Percentiles rank a stretch among this genome's conserved stretches.
These are phyloP conservation scores for Lutjanus campechanus DNA, from an alignment of 2,797 vertebrate species.

Conservation along the genomic window DNA sequence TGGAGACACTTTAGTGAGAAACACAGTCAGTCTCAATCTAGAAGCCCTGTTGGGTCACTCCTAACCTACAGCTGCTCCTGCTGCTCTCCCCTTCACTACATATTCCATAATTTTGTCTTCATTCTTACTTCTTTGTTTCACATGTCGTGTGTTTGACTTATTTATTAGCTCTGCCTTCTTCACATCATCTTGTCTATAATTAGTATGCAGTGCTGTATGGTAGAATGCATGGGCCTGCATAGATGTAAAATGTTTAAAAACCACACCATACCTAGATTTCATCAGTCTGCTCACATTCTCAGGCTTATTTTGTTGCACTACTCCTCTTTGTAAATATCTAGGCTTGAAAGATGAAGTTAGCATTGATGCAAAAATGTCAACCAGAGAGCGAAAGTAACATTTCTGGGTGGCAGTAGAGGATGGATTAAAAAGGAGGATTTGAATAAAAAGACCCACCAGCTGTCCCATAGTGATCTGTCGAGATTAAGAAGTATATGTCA, in stretches of 20 bases:
- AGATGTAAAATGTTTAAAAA: conserved; percentile 22
- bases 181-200: conserved; percentile 42
- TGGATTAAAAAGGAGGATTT: conserved; percentile 43
- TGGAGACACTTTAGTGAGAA: conserved; percentile 17
- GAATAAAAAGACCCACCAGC: conserved; percentile 44
- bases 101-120: not conserved
- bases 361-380: conserved; percentile 58
- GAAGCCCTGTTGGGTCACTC: conserved; percentile 23
- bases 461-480: conserved; percentile 42
- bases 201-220: conserved; percentile 24
- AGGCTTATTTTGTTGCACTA: not conserved
- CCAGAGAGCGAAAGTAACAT: conserved; percentile 33
- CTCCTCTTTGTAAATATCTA: conserved; percentile 24
- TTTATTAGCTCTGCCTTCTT: not conserved
- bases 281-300: not conserved
- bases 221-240: not conserved
- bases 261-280: conserved; percentile 10
- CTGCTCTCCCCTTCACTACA: conserved; percentile 18
- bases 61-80: conserved; percentile 38
- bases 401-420: conserved; percentile 6
- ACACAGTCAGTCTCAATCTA: conserved; percentile 33
- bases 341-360: conserved; percentile 29
- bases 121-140: conserved; percentile 37
- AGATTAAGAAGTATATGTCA: conserved; percentile 61
- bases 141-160: conserved; percentile 50